These are phyloP conservation scores for Frankliniella fusca DNA, from an alignment of 2,888 invertebrate species.

Conservation along the genomic window DNA sequence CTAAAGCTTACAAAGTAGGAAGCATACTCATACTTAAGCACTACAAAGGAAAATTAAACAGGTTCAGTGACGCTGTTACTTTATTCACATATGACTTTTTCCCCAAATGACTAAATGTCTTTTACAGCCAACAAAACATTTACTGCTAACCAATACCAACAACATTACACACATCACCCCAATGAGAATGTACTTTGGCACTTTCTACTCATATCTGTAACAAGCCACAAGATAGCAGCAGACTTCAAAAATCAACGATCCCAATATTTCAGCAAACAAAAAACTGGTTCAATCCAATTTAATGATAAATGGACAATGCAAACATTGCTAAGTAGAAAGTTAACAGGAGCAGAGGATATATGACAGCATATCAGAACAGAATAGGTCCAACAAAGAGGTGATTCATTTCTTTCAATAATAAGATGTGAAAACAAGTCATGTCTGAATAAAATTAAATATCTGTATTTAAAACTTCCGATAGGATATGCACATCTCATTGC, in stretches of 20 bases:
- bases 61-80: no score
- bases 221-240: no score
- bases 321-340: background rate
- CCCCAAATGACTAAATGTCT: no score
- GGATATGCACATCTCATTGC: background rate
- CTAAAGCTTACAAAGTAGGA: no score
- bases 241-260: no score
- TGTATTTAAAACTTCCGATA: background rate
- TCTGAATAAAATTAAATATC: background rate
- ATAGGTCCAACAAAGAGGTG: background rate
- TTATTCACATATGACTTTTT: no score
- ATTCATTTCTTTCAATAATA: background rate
- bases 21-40: no score
- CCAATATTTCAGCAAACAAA: no score
- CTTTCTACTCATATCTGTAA: background rate
- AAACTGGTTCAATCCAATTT: no score
- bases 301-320: no score
- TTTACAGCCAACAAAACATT: background rate
- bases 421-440: no score
- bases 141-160: background rate
- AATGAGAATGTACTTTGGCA: background rate
- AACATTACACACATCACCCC: constrained; percentile 4
- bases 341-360: background rate
- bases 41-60: no score
- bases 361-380: background rate